phyloP scores from a whole-genome alignment of 2,888 invertebrate species.

The Laothoe populi region DNA sequence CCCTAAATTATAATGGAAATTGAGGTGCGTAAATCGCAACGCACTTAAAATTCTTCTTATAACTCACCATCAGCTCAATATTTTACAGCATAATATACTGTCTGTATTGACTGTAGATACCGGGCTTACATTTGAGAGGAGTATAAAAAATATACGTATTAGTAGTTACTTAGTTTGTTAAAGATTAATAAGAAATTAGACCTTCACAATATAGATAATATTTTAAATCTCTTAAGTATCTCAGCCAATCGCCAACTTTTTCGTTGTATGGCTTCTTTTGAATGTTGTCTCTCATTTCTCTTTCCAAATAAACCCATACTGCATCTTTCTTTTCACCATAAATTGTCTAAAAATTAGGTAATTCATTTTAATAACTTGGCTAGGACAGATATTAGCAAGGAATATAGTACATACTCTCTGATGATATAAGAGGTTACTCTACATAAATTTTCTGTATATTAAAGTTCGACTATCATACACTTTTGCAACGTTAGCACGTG shows the following conservation, averaged over 20 bases:
- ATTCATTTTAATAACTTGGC: background rate
- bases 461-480: no score
- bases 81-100: no score
- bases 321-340: conserved; percentile 64
- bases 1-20: no score
- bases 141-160: background rate
- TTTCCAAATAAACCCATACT: conserved; percentile 72
- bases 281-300: conserved; percentile 65
- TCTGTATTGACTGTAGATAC: no score
- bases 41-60: conserved; percentile 1
- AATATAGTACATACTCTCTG: no score
- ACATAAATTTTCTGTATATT: no score
- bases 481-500: no score
- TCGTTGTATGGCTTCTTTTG: conserved; percentile 72
- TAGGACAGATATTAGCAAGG: no score
- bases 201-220: conserved; percentile 60
- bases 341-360: conserved; percentile 53
- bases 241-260: conserved; percentile 71
- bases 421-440: background rate
- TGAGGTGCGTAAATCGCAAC: no score
- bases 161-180: no score
- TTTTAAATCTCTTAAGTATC: conserved; percentile 63
- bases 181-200: conserved; percentile 34
- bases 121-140: background rate
- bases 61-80: no score